Evolutionary conservation across 2,797 vertebrate genomes (phyloP).

Genomic region (Graptemys geographica): DNA sequence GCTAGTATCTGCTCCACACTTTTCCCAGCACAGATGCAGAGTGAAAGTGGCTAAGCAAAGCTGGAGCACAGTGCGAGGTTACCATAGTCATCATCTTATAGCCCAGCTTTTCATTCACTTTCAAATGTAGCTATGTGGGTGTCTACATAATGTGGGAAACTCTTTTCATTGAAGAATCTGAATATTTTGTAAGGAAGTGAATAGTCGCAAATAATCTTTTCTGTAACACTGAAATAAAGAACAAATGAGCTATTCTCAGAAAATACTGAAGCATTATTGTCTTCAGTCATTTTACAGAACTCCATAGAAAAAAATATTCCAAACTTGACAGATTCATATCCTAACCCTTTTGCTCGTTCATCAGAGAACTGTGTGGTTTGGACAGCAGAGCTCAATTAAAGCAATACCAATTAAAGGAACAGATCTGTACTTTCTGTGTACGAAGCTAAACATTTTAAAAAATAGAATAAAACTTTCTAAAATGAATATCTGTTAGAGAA

Average conservation of each 20-base stretch:
- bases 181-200: conserved; percentile 93
- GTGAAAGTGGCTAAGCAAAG: conserved; percentile 67
- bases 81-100: conserved; percentile 71
- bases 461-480: background rate
- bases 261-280: conserved; percentile 82
- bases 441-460: background rate
- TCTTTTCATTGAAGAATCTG: conserved; percentile 90
- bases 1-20: background rate
- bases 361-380: conserved; percentile 29
- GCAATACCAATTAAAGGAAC: background rate
- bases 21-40: conserved; percentile 47
- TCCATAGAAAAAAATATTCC: conserved; percentile 79
- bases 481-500: background rate
- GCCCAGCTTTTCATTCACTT: conserved; percentile 82
- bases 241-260: conserved; percentile 92
- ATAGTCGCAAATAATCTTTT: conserved; percentile 92
- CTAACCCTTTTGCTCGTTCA: conserved; percentile 76
- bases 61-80: conserved; percentile 76
- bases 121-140: conserved; percentile 86
- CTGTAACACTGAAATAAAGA: conserved; percentile 86
- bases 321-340: conserved; percentile 85
- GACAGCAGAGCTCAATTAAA: conserved; percentile 15
- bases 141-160: conserved; percentile 90
- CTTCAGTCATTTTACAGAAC: conserved; percentile 72
- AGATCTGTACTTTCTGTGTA: rapidly evolving